Percentiles rank a stretch among this genome's conserved stretches.
Evolutionary conservation across 1,140 invertebrate species (phyloP).

Genomic region (Episyrphus balteatus): DNA sequence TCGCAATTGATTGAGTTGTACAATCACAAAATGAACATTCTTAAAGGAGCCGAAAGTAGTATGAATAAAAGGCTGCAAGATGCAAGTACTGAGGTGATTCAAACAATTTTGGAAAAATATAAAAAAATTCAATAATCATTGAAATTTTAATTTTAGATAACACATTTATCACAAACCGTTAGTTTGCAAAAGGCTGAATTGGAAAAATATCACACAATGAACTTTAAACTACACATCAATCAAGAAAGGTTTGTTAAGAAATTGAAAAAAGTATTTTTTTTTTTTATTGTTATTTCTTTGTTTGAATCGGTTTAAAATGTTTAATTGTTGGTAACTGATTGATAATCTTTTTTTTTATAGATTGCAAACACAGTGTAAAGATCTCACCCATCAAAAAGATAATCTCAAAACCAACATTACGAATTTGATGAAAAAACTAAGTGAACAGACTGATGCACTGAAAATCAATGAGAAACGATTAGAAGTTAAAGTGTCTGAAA

Average conservation of each 20-base stretch:
- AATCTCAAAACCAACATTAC: constrained; percentile 24
- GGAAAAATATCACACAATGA: constrained; percentile 28
- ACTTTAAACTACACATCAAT: constrained; percentile 32
- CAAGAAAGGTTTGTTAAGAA: constrained; percentile 21
- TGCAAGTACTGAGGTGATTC: constrained; percentile 14
- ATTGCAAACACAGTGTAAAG: constrained; percentile 27
- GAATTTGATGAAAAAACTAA: constrained; percentile 26
- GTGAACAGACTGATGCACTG: constrained; percentile 21
- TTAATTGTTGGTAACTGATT: too few species aligned
- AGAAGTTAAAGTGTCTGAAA: constrained; percentile 22
- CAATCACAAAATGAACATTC: constrained; percentile 29
- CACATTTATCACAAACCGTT: constrained; percentile 16
- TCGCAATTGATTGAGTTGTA: constrained; percentile 32
- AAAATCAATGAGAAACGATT: constrained; percentile 25
- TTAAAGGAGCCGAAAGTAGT: constrained; percentile 12
- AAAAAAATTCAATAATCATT: neutral
- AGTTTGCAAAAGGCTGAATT: constrained; percentile 28
- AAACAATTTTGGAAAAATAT: neutral
- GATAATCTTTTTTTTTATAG: constrained; percentile 3
- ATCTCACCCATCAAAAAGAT: constrained; percentile 24
- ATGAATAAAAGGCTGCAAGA: constrained; percentile 28
- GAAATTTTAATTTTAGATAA: constrained; percentile 11
- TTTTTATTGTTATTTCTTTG: neutral
- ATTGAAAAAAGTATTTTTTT: neutral
- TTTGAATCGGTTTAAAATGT: too few species aligned